Percentiles rank a stretch among this genome's conserved stretches.
phyloP scores from a whole-genome alignment of 2,113 vertebrate genomes.

The Esox niger region DNA sequence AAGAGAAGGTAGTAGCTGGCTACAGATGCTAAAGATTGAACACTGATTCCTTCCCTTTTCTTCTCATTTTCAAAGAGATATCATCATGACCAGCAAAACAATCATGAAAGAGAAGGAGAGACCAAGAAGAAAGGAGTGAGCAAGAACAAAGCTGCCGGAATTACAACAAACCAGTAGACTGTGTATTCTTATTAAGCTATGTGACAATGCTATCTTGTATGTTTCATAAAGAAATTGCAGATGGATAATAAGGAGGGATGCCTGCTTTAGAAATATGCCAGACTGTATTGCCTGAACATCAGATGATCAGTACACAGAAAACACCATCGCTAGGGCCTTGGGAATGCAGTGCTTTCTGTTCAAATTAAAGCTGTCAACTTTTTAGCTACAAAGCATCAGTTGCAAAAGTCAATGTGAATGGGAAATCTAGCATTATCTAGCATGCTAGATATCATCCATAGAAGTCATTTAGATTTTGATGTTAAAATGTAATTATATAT shows the following conservation, averaged over 20 bases:
- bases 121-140: slow-evolving; percentile 24
- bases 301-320: slow-evolving; percentile 48
- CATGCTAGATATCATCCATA: slow-evolving; percentile 51
- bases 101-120: slow-evolving; percentile 49
- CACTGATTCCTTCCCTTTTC: slow-evolving; percentile 53
- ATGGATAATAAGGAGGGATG: slow-evolving; percentile 49
- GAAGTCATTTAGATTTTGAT: slow-evolving; percentile 20
- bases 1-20: slow-evolving; percentile 59
- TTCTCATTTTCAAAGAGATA: slow-evolving; percentile 65
- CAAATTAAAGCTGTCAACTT: slow-evolving; percentile 52
- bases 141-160: slow-evolving; percentile 50
- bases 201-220: slow-evolving; percentile 60
- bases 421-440: slow-evolving; percentile 43
- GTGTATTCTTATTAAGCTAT: slow-evolving; percentile 59
- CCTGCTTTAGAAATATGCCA: slow-evolving; percentile 50
- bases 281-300: slow-evolving; percentile 37
- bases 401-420: slow-evolving; percentile 29
- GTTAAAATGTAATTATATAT: background rate
- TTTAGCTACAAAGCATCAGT: slow-evolving; percentile 37
- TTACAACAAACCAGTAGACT: slow-evolving; percentile 50
- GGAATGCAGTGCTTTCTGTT: slow-evolving; percentile 38
- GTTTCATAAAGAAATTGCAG: slow-evolving; percentile 56
- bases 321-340: slow-evolving; percentile 10
- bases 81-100: slow-evolving; percentile 63
- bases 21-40: slow-evolving; percentile 64